Conservation (phyloP, 2,113 vertebrate genomes). For the Piliocolobus tephrosceles region DNA sequence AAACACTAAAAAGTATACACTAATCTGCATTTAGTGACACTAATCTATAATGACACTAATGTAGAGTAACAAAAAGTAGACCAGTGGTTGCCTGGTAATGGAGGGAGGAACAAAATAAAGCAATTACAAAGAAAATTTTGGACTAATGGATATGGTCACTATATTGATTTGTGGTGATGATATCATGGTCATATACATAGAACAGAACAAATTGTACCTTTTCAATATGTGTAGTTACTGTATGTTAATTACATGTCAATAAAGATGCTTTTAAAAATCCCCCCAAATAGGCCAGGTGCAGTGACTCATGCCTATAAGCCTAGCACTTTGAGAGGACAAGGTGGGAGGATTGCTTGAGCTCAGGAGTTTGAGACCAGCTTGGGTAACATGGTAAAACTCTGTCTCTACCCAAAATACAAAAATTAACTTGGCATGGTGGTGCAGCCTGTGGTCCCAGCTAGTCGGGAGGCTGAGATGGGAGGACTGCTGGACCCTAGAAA, state of each 20-base stretch:
- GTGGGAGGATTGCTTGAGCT: no score
- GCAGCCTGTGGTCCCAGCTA: no score
- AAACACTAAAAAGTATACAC: background rate
- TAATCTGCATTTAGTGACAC: background rate
- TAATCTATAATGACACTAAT: background rate
- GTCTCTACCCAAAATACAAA: no score
- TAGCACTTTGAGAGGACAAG: no score
- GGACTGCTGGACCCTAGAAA: no score
- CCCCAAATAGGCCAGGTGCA: no score
- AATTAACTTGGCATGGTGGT: no score
- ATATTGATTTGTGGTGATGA: no score
- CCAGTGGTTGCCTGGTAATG: background rate
- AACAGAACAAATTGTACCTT: background rate
- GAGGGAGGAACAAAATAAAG: background rate
- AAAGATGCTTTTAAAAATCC: background rate
- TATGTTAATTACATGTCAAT: background rate
- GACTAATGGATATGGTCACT: background rate
- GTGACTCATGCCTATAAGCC: no score
- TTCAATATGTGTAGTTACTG: background rate
- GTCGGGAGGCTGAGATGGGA: no score
- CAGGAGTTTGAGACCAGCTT: no score
- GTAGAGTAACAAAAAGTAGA: background rate
- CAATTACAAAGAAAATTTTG: background rate
- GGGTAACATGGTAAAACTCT: no score
- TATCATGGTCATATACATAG: accelerated